Conservation (phyloP, 2,888 invertebrate species). For the Apotomis turbidana region DNA sequence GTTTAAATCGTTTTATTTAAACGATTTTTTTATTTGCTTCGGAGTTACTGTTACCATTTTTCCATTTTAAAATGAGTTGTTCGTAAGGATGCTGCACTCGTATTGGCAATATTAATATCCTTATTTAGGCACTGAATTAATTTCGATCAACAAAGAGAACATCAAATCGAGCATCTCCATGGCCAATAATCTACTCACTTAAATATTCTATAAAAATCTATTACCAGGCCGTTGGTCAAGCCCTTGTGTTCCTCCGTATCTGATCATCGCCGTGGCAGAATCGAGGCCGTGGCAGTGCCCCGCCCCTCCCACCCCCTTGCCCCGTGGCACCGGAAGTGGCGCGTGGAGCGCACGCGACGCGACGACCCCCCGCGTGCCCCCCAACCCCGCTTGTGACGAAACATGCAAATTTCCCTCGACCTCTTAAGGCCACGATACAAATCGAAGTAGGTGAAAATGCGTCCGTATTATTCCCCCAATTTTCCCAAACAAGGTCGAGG, state of each 20-base stretch:
- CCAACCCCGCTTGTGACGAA: conserved; percentile 45
- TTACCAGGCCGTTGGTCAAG: conserved; percentile 48
- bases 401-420: conserved; percentile 48
- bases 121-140: too few relatives aligned
- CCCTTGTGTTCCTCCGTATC: conserved; percentile 60
- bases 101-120: too few relatives aligned
- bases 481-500: conserved; percentile 61
- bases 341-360: conserved; percentile 75
- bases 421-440: conserved; percentile 51
- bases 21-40: too few relatives aligned
- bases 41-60: too few relatives aligned
- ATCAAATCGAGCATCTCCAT: too few relatives aligned
- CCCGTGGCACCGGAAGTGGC: conserved; percentile 67
- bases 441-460: conserved; percentile 64
- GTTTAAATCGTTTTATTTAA: too few relatives aligned
- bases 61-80: too few relatives aligned
- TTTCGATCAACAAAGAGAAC: too few relatives aligned
- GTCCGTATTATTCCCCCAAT: conserved; percentile 57
- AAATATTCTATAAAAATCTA: conserved; percentile 12
- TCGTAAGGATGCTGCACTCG: too few relatives aligned
- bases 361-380: conserved; percentile 49
- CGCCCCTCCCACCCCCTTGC: conserved; percentile 24
- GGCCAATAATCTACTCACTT: background rate
- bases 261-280: conserved; percentile 60
- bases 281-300: conserved; percentile 67